Conservation (phyloP, 2,113 vertebrate genomes). For the Glareola pratincola region DNA sequence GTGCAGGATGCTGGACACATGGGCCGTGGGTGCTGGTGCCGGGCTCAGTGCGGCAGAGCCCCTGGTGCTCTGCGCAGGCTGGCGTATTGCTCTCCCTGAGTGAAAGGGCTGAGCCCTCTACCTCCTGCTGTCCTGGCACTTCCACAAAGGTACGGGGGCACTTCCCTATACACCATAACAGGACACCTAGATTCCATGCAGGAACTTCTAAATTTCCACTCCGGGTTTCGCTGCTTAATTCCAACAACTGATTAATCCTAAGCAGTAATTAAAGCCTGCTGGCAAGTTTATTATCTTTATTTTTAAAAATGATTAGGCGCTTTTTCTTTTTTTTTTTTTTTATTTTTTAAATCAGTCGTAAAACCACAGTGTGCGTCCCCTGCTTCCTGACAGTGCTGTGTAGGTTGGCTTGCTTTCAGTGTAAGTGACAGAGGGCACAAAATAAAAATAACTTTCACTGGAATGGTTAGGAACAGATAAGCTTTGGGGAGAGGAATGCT, state of each 20-base stretch:
- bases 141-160: background rate
- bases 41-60: background rate
- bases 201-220: background rate
- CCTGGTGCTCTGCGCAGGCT: accelerated
- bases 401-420: constrained; percentile 29
- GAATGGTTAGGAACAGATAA: constrained; percentile 26
- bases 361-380: background rate
- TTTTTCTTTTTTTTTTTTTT: background rate
- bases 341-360: background rate
- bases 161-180: background rate
- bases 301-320: background rate
- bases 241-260: background rate
- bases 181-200: background rate
- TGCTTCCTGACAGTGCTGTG: constrained; percentile 20
- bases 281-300: background rate
- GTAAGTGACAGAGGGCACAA: constrained; percentile 31
- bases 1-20: background rate
- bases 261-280: background rate
- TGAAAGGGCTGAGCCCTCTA: background rate
- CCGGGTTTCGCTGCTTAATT: background rate
- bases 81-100: accelerated
- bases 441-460: constrained; percentile 49
- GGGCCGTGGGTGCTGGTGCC: background rate
- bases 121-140: background rate
- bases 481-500: constrained; percentile 21